phyloP scores from a whole-genome alignment of 1,140 invertebrate species.

The Drosophila busckii region DNA sequence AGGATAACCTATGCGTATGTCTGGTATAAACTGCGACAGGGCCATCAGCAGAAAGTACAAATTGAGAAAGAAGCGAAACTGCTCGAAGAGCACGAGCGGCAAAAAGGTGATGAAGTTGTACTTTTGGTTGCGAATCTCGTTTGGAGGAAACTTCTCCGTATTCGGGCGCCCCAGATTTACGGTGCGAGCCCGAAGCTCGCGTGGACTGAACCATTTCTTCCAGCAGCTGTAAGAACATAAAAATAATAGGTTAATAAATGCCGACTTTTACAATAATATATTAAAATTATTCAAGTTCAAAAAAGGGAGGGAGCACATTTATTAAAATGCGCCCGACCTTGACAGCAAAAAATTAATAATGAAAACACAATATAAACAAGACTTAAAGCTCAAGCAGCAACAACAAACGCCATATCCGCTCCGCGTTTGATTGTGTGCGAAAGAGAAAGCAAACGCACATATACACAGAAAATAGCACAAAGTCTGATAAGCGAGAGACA shows the following conservation, averaged over 20 bases:
- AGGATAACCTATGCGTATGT: conserved; percentile 96
- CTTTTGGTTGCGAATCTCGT: conserved; percentile 98
- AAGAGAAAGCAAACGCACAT: neutral
- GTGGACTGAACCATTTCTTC: conserved; percentile 84
- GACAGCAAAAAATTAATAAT: conserved; percentile 54
- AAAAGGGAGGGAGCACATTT: neutral
- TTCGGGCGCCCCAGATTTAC: conserved; percentile 83
- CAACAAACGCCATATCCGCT: conserved; percentile 7
- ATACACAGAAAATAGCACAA: conserved; percentile 1
- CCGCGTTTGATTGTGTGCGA: too few species aligned
- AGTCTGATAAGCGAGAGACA: conserved; percentile 8
- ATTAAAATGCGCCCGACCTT: conserved; percentile 37
- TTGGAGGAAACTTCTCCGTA: conserved; percentile 92
- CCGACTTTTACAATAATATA: too few species aligned
- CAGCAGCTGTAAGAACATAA: conserved; percentile 82
- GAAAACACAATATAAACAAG: conserved; percentile 42
- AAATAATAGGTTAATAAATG: conserved; percentile 15
- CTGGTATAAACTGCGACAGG: conserved; percentile 97
- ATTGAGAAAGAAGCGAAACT: conserved; percentile 99
- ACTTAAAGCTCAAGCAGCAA: conserved; percentile 22
- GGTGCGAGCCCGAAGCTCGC: conserved; percentile 83
- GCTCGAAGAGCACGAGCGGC: conserved; percentile 97
- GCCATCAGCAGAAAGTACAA: conserved; percentile 99
- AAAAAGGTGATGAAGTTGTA: conserved; percentile 99
- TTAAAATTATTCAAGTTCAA: too few species aligned